Base-by-base conservation (phyloP, 2,113 vertebrate species). In the Numida meleagris region DNA sequence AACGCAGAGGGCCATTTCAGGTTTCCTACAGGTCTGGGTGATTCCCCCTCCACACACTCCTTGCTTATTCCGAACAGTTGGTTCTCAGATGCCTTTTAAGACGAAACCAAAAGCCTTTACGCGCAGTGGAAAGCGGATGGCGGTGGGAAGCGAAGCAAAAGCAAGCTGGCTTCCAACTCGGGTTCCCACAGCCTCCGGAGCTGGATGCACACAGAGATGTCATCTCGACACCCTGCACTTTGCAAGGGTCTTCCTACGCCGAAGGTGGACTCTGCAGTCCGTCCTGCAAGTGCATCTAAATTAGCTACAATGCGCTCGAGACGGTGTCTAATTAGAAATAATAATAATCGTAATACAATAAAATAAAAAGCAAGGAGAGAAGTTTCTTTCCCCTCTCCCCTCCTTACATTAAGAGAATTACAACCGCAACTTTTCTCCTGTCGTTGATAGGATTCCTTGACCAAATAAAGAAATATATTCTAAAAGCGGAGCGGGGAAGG, bases 391-490 rank as follows among this genome's bases (percentile, higher is more conserved):
- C 45, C 20, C 33, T 6, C 12, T 55, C 8, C 12, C 12, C 7
- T 82, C 16, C 6, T 82, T 33, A 21, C 4, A 29, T 29, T 84
- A 84, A 94, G 43, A 17, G 13, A 86, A 9, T 25, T 53, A 58
- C 33, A 73, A 67, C 27, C 0, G 20, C 58, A 45, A 12, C 0
- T 21, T 91, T 84, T 29, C 2, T 17, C 36, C 45, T n/a, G 50
- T 45, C 24, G 5, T 51, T 73, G 67, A 53, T 29, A 76, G 27
- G 53, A 92, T 82, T 85, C 62, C 53, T 85, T 91, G 66, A 61
- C 45, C 91, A 95, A 93, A 89, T 90, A 90, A 90, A 95, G 57
- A 55, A 71, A 24, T 45, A 72, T 61, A 78, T 75, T 13, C 43
- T 75, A 53, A 86, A 89, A 86, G 50, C 19, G 19, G 23, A 59